phyloP scores from a whole-genome alignment of 2,888 invertebrate species.

The Pardosa pseudoannulata region DNA sequence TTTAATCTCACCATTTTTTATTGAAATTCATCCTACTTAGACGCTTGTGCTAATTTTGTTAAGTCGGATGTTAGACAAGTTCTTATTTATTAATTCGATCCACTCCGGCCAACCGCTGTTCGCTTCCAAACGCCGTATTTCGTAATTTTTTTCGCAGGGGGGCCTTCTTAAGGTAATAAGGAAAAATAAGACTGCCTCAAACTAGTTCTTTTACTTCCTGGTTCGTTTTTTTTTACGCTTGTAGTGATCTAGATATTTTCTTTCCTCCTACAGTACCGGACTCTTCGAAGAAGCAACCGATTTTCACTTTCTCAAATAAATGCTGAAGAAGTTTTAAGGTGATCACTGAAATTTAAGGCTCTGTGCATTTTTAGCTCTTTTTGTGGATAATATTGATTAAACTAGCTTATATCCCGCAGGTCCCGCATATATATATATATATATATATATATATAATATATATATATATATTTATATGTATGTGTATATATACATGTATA shows the following conservation, averaged over 20 bases:
- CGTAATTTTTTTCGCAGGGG: constrained; percentile 30
- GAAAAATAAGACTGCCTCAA: constrained; percentile 34
- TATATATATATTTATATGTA: too few relatives aligned
- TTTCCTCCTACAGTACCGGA: not conserved
- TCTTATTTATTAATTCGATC: constrained; percentile 2
- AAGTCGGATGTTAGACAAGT: not conserved
- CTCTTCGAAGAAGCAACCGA: too few relatives aligned
- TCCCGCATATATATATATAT: too few relatives aligned
- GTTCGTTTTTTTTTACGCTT: constrained; percentile 23
- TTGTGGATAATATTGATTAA: too few relatives aligned
- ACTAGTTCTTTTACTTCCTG: constrained; percentile 48
- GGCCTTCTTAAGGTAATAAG: constrained; percentile 49
- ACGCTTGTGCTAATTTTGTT: too few relatives aligned
- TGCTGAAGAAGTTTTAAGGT: too few relatives aligned
- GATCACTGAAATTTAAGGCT: too few relatives aligned
- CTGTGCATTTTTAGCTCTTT: too few relatives aligned
- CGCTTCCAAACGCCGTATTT: not conserved
- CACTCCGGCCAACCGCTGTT: constrained; percentile 3
- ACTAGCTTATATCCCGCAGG: too few relatives aligned
- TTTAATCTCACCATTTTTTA: not conserved
- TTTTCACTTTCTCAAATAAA: too few relatives aligned
- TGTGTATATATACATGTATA: too few relatives aligned
- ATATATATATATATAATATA: too few relatives aligned
- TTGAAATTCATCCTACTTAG: not conserved
- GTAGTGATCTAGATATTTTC: constrained; percentile 53